phyloP scores from a whole-genome alignment of 2,797 vertebrate species.

The Triplophysa yarkandensis region DNA sequence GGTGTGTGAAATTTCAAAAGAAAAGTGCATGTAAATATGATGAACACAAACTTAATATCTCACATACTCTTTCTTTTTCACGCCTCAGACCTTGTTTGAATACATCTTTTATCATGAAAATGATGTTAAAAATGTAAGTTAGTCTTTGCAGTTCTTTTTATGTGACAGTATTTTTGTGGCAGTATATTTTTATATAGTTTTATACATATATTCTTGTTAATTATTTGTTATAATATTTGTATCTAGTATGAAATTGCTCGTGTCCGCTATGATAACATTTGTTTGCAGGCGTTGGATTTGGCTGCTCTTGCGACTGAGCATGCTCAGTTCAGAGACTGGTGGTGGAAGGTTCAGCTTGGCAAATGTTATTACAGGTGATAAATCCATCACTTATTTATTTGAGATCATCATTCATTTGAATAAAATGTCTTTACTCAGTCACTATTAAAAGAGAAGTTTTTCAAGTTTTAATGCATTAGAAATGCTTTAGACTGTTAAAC shows the following conservation, averaged over 20 bases:
- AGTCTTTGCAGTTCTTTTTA: background rate
- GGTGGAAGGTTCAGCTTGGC: conserved; percentile 99
- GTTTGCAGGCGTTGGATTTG: conserved; percentile 88
- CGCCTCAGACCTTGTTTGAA: conserved; percentile 88
- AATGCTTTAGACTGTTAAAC: too few relatives aligned
- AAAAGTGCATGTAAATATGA: background rate
- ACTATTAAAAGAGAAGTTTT: too few relatives aligned
- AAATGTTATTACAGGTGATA: conserved; percentile 96
- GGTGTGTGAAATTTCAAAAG: conserved; percentile 70
- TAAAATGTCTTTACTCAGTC: too few relatives aligned
- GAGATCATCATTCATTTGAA: too few relatives aligned
- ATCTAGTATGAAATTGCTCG: too few relatives aligned
- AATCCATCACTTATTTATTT: background rate
- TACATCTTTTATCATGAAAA: conserved; percentile 99
- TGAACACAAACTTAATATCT: background rate
- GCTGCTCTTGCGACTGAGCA: conserved; percentile 94
- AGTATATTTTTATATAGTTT: background rate
- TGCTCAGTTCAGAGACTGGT: conserved; percentile 98
- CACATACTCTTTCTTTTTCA: conserved; percentile 55
- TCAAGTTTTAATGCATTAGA: too few relatives aligned
- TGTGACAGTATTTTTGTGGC: background rate
- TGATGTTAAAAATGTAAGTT: conserved; percentile 93
- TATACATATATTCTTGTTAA: background rate
- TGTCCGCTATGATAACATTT: too few relatives aligned
- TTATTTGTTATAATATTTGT: background rate